Percentiles rank a stretch among this genome's conserved stretches.
phyloP scores from a whole-genome alignment of 2,888 invertebrate species.

The Celastrina argiolus region DNA sequence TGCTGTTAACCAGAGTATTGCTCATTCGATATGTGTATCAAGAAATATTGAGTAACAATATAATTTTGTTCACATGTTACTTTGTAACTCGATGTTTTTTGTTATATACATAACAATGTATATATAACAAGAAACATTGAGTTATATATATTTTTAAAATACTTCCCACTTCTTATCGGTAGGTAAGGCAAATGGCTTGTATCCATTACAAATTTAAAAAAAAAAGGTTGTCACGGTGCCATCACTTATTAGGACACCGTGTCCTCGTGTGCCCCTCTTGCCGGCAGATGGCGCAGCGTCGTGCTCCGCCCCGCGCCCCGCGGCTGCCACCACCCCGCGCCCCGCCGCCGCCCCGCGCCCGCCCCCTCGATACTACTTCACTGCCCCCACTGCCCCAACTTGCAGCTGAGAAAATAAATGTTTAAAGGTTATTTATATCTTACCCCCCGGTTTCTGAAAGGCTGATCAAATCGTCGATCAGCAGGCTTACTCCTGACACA shows the following conservation, averaged over 20 bases:
- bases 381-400: constrained; percentile 13
- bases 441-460: too few species aligned
- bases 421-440: not conserved
- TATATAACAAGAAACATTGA: too few species aligned
- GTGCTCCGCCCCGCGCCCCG: constrained; percentile 45
- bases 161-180: too few species aligned
- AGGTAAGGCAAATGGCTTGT: not conserved
- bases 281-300: constrained; percentile 85
- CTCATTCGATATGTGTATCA: too few species aligned
- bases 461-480: too few species aligned
- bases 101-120: too few species aligned
- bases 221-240: not conserved
- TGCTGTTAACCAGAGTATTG: too few species aligned
- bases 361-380: constrained; percentile 10
- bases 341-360: constrained; percentile 36
- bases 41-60: too few species aligned
- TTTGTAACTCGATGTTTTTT: too few species aligned
- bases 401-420: not conserved
- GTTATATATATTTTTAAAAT: too few species aligned
- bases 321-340: constrained; percentile 31
- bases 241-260: constrained; percentile 69
- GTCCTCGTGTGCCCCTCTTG: constrained; percentile 82
- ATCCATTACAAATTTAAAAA: not conserved
- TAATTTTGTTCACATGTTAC: too few species aligned
- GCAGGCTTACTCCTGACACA: too few species aligned